Conservation (phyloP, 2,888 invertebrate genomes). For the Siphlonurus alternatus region DNA sequence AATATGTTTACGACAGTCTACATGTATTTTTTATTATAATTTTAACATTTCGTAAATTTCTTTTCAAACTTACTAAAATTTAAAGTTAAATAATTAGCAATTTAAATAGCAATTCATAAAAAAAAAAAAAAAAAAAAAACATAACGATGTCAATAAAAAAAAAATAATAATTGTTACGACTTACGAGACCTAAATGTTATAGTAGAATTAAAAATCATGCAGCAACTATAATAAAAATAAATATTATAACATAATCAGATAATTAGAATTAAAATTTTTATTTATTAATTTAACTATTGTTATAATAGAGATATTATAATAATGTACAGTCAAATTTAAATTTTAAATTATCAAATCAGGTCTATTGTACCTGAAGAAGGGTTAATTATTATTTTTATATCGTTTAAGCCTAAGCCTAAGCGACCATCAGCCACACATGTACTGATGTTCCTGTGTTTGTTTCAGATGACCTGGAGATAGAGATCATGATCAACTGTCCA, state of each 20-base stretch:
- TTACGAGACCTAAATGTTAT: no score
- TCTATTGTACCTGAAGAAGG: no score
- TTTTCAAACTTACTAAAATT: not conserved
- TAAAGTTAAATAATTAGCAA: not conserved
- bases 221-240: no score
- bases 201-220: no score
- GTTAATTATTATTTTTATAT: no score
- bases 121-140: not conserved
- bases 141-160: not conserved
- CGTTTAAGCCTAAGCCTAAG: no score
- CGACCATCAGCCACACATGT: no score
- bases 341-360: not conserved
- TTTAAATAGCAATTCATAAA: not conserved
- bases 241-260: no score
- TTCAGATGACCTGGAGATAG: constrained; percentile 26
- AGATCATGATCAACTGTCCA: constrained; percentile 68
- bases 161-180: no score
- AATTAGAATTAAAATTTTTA: not conserved
- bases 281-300: no score
- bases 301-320: not conserved
- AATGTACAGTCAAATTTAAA: no score
- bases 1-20: not conserved
- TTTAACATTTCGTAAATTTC: not conserved
- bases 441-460: no score
- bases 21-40: not conserved